Evolutionary conservation across 2,888 invertebrate species (phyloP), one percentile per base, ranked within the genome.

Genomic region (Agrochola macilenta): DNA sequence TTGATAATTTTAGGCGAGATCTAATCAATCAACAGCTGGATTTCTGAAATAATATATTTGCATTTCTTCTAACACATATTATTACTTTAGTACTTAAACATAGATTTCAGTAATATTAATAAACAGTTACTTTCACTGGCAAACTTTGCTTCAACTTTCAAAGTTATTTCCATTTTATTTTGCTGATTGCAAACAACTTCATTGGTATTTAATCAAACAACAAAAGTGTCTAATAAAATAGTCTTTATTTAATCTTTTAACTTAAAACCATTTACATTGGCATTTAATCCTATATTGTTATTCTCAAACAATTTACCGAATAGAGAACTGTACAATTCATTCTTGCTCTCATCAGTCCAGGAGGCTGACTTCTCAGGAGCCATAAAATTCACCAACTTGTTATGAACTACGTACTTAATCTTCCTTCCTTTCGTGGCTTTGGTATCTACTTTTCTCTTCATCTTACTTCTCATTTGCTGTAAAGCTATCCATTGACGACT

Each of bases 381-480:
- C 99, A 99, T 98, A 92, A 98, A 99, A 95, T 99, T 99, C 0
- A 99, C 98, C 71, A 99, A 94, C 92, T 99, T 98, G 73, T 98
- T 97, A 92, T 99, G 98, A 1, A 99, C 98, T 79, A 98, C 98
- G 94, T 98, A 99, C 91, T 99, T 97, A 71, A 99, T 97, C 95
- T 98, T 98, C 78, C 99, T 97, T 0, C 99, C 99, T 95, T 99
- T 99, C 9, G 99, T 99, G 0, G 99, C 99, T 93, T 98, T 98
- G 0, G 99, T 99, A 92, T 99, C 99, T 1, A 99, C 98, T 94
- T 98, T 99, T 86, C 98, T 97, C 93, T 99, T 99, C 97, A 99
- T 98, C 95, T 99, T 99, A 91, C 98, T 98, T 60, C 99, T 96
- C 95, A 99, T 97, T 93, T 98, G 99, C 93, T 99, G 99, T 79